A percentile compares a stretch with the other conserved stretches of the same genome.
These are phyloP conservation scores for Mycogona germanica DNA, from an alignment of 2,888 invertebrate genomes.

Conservation along the genomic window DNA sequence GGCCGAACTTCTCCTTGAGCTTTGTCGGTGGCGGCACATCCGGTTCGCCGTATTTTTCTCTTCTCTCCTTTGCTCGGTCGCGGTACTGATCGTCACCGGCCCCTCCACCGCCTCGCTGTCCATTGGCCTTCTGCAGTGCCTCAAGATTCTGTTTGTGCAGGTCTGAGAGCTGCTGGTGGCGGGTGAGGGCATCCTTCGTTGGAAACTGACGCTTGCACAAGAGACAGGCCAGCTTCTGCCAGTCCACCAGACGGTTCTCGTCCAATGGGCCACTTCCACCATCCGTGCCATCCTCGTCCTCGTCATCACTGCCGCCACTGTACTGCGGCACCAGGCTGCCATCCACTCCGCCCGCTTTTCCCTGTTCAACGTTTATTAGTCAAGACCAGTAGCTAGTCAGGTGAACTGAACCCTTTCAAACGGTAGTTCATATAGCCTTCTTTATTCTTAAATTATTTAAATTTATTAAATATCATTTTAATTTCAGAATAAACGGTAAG, in stretches of 20 bases:
- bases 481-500: no score
- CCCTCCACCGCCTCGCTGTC: slow-evolving; percentile 37
- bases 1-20: slow-evolving; percentile 37
- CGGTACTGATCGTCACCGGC: slow-evolving; percentile 49
- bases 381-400: background rate
- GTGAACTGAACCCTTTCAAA: no score
- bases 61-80: slow-evolving; percentile 89
- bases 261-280: slow-evolving; percentile 37
- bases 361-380: background rate
- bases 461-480: no score
- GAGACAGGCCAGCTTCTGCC: slow-evolving; percentile 76
- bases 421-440: slow-evolving; percentile 5
- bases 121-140: slow-evolving; percentile 25
- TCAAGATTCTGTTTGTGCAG: slow-evolving; percentile 83
- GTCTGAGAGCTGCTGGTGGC: slow-evolving; percentile 86
- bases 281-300: slow-evolving; percentile 46
- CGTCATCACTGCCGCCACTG: slow-evolving; percentile 55
- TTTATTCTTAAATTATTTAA: slow-evolving; percentile 13
- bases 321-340: slow-evolving; percentile 58
- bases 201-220: slow-evolving; percentile 92
- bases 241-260: slow-evolving; percentile 49
- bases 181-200: slow-evolving; percentile 66
- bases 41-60: slow-evolving; percentile 84
- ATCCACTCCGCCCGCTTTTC: slow-evolving; percentile 9
- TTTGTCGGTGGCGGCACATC: slow-evolving; percentile 47